Conservation (phyloP, 2,888 invertebrate species). For the Bimastos eiseni region DNA sequence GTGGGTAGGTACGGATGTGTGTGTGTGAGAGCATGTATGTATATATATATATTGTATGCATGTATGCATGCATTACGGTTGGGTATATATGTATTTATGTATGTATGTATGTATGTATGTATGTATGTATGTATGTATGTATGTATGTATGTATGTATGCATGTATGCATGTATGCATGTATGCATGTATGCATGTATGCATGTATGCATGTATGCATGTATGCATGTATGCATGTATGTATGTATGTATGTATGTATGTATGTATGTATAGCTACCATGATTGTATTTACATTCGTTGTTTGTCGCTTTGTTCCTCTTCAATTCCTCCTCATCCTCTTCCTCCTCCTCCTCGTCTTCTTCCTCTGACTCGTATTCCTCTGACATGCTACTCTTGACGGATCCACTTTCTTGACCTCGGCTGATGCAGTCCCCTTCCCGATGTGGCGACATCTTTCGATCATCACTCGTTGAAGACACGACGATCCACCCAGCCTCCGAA, state of each 20-base stretch:
- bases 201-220: background rate
- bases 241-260: background rate
- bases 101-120: too few species aligned
- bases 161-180: constrained; percentile 28
- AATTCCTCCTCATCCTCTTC: background rate
- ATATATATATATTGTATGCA: background rate
- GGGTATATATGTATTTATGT: too few species aligned
- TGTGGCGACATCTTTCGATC: background rate
- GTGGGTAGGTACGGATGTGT: background rate
- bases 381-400: background rate
- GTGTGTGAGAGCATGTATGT: too few species aligned
- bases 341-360: background rate
- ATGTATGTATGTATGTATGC: constrained; percentile 14
- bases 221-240: background rate
- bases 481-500: background rate
- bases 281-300: background rate
- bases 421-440: background rate
- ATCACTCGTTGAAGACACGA: background rate
- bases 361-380: background rate
- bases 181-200: constrained; percentile 24
- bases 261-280: background rate
- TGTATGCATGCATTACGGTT: too few species aligned
- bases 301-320: background rate
- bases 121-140: too few species aligned
- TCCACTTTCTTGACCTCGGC: background rate